These are phyloP conservation scores for Brachyalestes nurse DNA, from an alignment of 2,797 vertebrate species.

Conservation along the genomic window DNA sequence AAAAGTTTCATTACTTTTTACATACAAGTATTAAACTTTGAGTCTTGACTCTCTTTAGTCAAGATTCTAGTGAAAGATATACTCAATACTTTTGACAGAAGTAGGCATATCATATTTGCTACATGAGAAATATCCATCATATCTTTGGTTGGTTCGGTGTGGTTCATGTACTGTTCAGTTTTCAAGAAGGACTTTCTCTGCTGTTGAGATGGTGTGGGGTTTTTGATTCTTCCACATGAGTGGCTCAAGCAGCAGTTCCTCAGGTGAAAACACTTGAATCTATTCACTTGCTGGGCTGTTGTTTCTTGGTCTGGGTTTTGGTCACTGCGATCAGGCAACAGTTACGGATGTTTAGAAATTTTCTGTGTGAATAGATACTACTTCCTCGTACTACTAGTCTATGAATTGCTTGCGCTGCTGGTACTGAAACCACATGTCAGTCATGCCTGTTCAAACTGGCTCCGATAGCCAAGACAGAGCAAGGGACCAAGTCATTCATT, in stretches of 20 bases:
- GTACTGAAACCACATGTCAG: slow-evolving; percentile 7
- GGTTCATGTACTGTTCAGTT: neutral
- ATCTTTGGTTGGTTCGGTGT: neutral
- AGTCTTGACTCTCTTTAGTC: too few relatives aligned
- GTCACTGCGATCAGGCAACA: neutral
- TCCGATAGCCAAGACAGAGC: neutral
- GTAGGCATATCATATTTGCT: too few relatives aligned
- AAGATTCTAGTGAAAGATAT: too few relatives aligned
- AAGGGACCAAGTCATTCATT: neutral
- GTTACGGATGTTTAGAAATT: neutral
- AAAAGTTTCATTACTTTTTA: too few relatives aligned
- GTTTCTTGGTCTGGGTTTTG: neutral
- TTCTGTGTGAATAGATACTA: neutral
- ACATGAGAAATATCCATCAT: too few relatives aligned
- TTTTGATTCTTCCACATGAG: neutral
- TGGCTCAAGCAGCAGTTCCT: neutral
- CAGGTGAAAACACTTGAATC: neutral
- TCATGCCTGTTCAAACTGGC: neutral
- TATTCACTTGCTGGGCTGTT: too few relatives aligned
- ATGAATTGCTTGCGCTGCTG: neutral
- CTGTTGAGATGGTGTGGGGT: neutral
- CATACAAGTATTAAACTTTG: too few relatives aligned
- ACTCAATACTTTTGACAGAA: too few relatives aligned
- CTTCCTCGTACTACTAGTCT: neutral
- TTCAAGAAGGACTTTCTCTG: neutral